These are phyloP conservation scores for Xyrichtys novacula DNA, from an alignment of 2,797 vertebrate species.

Conservation along the genomic window DNA sequence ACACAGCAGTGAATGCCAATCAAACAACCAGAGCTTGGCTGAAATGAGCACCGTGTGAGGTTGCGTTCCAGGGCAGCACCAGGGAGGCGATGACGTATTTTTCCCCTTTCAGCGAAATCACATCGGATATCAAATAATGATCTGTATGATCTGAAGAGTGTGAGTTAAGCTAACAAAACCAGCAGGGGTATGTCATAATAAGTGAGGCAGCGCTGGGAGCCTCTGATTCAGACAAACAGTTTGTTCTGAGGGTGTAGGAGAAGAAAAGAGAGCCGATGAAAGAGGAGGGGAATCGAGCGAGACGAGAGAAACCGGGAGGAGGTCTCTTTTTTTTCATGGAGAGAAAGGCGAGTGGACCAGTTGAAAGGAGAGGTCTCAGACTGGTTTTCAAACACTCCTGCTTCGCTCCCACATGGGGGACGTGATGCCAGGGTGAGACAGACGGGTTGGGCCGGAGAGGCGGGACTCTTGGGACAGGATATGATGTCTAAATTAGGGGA, in stretches of 20 bases:
- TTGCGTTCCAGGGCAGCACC: conserved; percentile 40
- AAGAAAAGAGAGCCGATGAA: conserved; percentile 17
- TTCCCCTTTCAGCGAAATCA: conserved; percentile 10
- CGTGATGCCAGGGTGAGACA: conserved; percentile 62
- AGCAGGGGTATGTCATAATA: conserved; percentile 17
- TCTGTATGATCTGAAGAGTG: conserved; percentile 12
- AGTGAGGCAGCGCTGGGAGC: conserved; percentile 22
- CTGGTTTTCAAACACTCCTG: conserved; percentile 34
- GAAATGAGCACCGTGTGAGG: conserved; percentile 39
- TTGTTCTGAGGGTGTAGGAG: conserved; percentile 21
- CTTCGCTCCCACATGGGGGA: conserved; percentile 18
- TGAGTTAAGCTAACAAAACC: conserved; percentile 42
- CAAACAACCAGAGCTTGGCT: conserved; percentile 60
- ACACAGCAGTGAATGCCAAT: conserved; percentile 61
- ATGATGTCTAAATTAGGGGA: conserved; percentile 73
- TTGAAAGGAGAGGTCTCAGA: conserved; percentile 35
- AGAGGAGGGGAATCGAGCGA: conserved; percentile 14
- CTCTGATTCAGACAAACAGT: conserved; percentile 50
- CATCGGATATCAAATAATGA: conserved; percentile 36
- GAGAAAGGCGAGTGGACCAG: conserved; percentile 7
- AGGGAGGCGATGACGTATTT: conserved; percentile 6
- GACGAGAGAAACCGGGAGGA: conserved; percentile 16
- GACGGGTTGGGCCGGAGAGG: conserved; percentile 36
- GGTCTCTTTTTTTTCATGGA: neutral
- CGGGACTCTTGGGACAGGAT: conserved; percentile 65